These are phyloP conservation scores for Labeo calbasu DNA, from an alignment of 2,797 vertebrate genomes.

Conservation along the genomic window DNA sequence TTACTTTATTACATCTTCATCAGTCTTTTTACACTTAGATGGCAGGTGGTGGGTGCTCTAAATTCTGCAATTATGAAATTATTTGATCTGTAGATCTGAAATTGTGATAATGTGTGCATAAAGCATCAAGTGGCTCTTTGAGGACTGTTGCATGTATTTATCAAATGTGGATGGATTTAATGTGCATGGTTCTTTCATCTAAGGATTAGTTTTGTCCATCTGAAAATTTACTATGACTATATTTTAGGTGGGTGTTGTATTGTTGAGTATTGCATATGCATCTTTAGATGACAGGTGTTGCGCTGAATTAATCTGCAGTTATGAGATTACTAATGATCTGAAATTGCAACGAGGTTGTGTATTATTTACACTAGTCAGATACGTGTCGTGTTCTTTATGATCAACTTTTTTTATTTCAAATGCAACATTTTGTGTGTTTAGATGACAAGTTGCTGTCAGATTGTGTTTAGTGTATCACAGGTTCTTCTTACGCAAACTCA, in stretches of 20 bases:
- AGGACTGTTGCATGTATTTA: neutral
- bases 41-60: neutral
- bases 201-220: neutral
- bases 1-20: neutral
- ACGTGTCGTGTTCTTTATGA: neutral
- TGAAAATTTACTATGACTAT: neutral
- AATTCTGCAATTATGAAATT: neutral
- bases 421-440: neutral
- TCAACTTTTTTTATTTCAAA: neutral
- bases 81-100: neutral
- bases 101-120: neutral
- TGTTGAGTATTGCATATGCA: neutral
- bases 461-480: neutral
- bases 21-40: neutral
- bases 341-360: neutral
- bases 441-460: slow-evolving; percentile 3
- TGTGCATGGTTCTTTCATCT: neutral
- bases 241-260: neutral
- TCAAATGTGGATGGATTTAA: neutral
- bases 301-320: slow-evolving; percentile 2
- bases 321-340: slow-evolving; percentile 8
- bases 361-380: neutral
- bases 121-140: slow-evolving; percentile 4
- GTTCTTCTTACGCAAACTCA: neutral
- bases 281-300: slow-evolving; percentile 1